Percentiles rank a stretch among this genome's conserved stretches.
Conservation (phyloP, 2,113 vertebrate genomes). For the Gracilinanus agilis region DNA sequence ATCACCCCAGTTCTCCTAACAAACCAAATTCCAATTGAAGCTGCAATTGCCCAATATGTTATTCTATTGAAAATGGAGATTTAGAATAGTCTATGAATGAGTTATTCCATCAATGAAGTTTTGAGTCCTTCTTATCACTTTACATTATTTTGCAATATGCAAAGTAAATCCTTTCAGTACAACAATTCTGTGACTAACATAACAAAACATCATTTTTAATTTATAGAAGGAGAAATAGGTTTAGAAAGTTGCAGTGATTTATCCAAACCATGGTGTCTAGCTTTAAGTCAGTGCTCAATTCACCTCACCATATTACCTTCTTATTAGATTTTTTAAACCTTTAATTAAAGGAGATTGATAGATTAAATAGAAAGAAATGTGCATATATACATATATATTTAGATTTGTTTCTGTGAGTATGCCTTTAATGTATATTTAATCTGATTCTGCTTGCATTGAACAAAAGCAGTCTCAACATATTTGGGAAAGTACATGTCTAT, state of each 20-base stretch:
- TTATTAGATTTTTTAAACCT: not conserved
- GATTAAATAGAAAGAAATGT: not conserved
- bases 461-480: slow-evolving; percentile 33
- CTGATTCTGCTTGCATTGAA: not conserved
- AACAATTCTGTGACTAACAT: not conserved
- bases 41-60: not conserved
- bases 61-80: not conserved
- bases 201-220: not conserved
- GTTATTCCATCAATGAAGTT: not conserved
- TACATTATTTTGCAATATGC: not conserved
- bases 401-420: no score
- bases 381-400: no score
- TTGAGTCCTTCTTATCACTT: not conserved
- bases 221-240: not conserved
- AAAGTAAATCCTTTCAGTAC: not conserved
- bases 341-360: not conserved
- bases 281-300: not conserved
- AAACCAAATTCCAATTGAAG: not conserved
- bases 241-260: not conserved
- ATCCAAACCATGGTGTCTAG: not conserved
- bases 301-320: not conserved
- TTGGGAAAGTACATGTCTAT: slow-evolving; percentile 11
- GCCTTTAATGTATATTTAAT: not conserved
- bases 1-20: not conserved
- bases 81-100: not conserved